These are phyloP conservation scores for Euphonia xanthogaster DNA, from an alignment of 2,797 vertebrate species.

Conservation along the genomic window DNA sequence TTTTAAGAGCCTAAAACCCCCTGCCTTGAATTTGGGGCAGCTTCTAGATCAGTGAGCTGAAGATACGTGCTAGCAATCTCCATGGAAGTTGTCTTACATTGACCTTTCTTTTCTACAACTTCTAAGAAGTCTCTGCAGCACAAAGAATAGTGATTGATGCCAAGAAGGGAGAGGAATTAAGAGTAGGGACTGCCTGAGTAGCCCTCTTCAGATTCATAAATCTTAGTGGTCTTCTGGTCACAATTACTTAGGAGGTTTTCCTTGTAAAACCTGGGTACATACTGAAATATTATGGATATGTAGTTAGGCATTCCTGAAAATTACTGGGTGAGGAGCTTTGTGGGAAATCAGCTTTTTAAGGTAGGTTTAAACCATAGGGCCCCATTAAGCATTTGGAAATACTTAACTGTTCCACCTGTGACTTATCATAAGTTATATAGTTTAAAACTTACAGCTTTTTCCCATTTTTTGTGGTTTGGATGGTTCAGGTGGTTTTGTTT, in stretches of 20 bases:
- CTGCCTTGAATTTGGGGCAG: neutral
- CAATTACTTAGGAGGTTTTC: neutral
- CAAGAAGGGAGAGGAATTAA: neutral
- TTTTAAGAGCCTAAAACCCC: neutral
- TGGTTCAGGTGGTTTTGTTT: neutral
- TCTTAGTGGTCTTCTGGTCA: neutral
- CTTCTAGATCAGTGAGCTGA: neutral
- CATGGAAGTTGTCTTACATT: neutral
- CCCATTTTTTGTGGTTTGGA: neutral
- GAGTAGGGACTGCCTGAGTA: neutral
- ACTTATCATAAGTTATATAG: too few relatives aligned
- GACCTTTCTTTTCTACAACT: neutral
- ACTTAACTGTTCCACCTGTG: neutral
- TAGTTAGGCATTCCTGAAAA: neutral
- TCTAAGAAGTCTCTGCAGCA: neutral
- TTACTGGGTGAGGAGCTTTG: neutral
- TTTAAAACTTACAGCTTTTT: neutral
- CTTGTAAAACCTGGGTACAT: neutral
- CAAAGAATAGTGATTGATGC: neutral
- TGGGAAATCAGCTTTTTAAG: neutral
- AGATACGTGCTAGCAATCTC: fast-evolving
- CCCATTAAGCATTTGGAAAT: neutral
- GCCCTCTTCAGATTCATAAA: neutral
- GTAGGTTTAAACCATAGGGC: neutral
- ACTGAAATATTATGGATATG: neutral